These are phyloP conservation scores for Orientallactaga bullata DNA, from an alignment of 2,113 vertebrate species.

Conservation along the genomic window DNA sequence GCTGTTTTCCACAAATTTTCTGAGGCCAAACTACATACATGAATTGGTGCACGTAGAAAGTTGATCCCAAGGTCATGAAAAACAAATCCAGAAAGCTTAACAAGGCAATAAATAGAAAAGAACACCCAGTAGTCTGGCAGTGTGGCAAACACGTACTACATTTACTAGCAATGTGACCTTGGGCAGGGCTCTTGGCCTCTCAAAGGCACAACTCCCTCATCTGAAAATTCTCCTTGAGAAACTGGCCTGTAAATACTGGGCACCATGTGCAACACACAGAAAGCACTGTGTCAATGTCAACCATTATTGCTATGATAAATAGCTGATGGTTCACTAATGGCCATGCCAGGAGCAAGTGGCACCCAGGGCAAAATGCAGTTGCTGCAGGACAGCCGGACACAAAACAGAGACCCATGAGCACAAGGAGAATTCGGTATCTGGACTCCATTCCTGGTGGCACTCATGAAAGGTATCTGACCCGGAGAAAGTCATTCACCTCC, in stretches of 20 bases:
- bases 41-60: not conserved
- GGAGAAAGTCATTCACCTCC: not conserved
- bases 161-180: not conserved
- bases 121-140: not conserved
- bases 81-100: not conserved
- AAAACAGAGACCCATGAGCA: not conserved
- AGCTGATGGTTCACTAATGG: not conserved
- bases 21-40: not conserved
- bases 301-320: rapidly evolving
- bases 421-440: not conserved
- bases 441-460: not conserved
- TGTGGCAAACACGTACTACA: not conserved
- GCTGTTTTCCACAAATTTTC: not conserved
- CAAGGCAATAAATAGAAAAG: conserved; percentile 2
- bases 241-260: not conserved
- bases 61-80: conserved; percentile 11
- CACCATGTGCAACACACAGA: not conserved
- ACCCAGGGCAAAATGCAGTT: not conserved
- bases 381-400: not conserved
- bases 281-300: not conserved
- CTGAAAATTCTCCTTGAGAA: conserved; percentile 11
- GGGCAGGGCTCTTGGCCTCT: not conserved
- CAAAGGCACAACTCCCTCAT: not conserved
- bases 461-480: rapidly evolving
- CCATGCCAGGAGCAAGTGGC: not conserved